Percentiles rank a stretch among this genome's conserved stretches.
Evolutionary conservation across 2,113 vertebrate species (phyloP).

Genomic region (Pycnonotus jocosus): DNA sequence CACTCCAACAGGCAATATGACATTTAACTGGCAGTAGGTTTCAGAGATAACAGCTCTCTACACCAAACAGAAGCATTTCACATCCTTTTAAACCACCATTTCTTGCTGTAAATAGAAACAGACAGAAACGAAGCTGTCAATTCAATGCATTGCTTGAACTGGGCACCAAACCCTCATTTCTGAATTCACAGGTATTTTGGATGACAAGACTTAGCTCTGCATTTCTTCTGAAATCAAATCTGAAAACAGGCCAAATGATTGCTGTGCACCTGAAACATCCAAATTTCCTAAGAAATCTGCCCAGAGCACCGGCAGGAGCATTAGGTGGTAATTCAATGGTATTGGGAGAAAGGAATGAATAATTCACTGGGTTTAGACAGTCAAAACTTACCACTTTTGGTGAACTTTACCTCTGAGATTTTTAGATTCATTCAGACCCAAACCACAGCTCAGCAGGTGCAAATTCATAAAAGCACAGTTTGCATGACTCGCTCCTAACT

Average conservation of each 20-base stretch:
- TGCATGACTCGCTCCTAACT: slow-evolving; percentile 1
- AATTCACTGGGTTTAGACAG: background rate
- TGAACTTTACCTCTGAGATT: slow-evolving; percentile 39
- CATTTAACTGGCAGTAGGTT: background rate
- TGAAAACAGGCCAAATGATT: background rate
- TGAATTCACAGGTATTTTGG: background rate
- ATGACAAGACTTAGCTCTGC: background rate
- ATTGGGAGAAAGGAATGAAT: slow-evolving; percentile 4
- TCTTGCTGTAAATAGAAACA: background rate
- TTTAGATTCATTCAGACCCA: slow-evolving; percentile 30
- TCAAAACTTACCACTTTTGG: slow-evolving; percentile 25
- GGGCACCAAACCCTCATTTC: background rate
- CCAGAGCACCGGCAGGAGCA: background rate
- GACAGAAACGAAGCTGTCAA: background rate
- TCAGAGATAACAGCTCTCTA: background rate
- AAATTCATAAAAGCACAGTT: slow-evolving; percentile 39
- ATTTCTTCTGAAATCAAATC: background rate
- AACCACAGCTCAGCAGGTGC: slow-evolving; percentile 57
- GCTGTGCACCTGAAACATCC: background rate
- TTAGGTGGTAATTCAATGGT: background rate
- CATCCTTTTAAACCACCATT: background rate
- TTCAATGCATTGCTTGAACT: background rate
- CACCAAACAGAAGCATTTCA: background rate
- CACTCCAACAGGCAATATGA: background rate
- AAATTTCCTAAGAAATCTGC: slow-evolving; percentile 9